Evolutionary conservation across 2,113 vertebrate species (phyloP).

Genomic region (Peromyscus leucopus): DNA sequence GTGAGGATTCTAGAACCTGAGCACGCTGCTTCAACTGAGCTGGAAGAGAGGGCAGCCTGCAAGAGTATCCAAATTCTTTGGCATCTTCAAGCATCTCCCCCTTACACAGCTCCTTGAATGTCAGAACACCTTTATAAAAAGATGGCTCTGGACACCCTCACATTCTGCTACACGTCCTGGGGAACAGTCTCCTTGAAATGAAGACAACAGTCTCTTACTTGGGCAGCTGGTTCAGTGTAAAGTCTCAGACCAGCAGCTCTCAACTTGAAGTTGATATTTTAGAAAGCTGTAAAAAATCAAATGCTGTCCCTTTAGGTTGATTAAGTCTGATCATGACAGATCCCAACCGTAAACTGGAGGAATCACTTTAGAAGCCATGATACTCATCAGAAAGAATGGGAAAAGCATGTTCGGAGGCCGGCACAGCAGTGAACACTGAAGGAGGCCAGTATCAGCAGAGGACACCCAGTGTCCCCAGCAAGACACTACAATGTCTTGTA

Average conservation of each 20-base stretch:
- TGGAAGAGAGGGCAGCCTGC: neutral
- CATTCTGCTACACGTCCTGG: neutral
- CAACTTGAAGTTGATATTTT: too few species aligned
- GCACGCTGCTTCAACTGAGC: neutral
- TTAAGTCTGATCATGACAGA: neutral
- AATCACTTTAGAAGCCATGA: neutral
- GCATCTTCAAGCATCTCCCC: neutral
- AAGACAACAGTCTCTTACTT: neutral
- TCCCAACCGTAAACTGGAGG: neutral
- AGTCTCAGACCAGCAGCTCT: neutral
- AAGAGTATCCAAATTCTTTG: neutral
- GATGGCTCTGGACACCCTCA: neutral
- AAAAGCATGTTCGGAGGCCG: neutral
- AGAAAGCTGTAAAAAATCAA: neutral
- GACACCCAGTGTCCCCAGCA: neutral
- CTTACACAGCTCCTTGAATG: neutral
- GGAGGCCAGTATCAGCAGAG: neutral
- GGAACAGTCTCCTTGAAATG: neutral
- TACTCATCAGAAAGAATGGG: neutral
- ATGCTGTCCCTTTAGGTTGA: neutral
- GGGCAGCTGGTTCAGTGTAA: neutral
- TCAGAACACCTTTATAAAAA: neutral
- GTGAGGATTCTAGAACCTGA: neutral
- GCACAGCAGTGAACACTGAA: neutral
- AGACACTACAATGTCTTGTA: neutral